Base-by-base conservation (phyloP, 2,797 vertebrate species). In the Podarcis siculus region DNA sequence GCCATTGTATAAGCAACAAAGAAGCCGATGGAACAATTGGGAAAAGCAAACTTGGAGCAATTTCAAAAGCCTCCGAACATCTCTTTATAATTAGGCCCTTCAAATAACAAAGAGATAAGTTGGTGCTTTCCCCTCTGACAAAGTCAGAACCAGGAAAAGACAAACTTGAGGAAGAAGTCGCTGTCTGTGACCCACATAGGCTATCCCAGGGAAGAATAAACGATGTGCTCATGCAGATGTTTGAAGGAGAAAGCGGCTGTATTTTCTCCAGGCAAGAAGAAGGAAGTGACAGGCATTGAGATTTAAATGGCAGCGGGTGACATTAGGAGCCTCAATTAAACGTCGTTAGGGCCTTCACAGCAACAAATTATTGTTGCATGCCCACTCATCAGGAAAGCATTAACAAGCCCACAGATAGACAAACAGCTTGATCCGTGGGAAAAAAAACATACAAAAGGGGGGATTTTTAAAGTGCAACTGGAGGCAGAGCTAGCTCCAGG, bases 301-400 rank as follows among this genome's bases (percentile, higher is more conserved):
- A 95, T 95, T 96, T 93, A 94, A 96, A 96, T 90, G 91, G 93
- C 91, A 96, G 89, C 7, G 4, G 83, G 80, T 90, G 89, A 92
- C 92, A 94, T 92, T 95, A 95, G 89, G 87, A 95, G 79, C 85
- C 93, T 90, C 90, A 96, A 94, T 95, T 95, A 94, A 93, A 96
- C 96, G 91, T 93, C 91, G 93, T 95, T 95, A 93, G 5, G 37
- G 91, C 77, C 90, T 92, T 95, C 90, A 17, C 58, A 90, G 92
- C 88, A 95, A 96, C 94, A 95, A 95, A 96, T 94, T 92, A 91
- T 93, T 88, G 93, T 88, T 93, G 66, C 83, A 79, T 58, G 86
- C 82, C 69, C 85, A 87, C 84, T 96, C 89, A 85, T 92, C 90
- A 94, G 82, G 90, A 94, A 96, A 95, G 93, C 78, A 95, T 93